Evolutionary conservation across 2,888 invertebrate species (phyloP), one percentile per base, ranked within the genome.

Genomic region (Drosophila infuscata): DNA sequence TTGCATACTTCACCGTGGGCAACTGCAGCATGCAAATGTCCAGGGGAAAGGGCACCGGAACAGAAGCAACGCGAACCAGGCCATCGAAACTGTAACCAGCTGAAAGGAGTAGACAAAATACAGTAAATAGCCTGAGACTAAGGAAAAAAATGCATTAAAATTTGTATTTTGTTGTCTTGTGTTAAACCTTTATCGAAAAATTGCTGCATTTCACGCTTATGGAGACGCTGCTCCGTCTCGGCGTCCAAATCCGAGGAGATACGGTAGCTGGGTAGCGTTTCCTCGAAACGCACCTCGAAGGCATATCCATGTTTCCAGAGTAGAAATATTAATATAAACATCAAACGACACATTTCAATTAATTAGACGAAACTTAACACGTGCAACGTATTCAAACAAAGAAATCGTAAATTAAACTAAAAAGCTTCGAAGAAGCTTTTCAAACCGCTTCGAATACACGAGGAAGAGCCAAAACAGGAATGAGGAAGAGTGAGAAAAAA

Each of bases 11-110:
- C 0, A 81, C 65, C 8, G 81, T 77, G 2, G 92, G 87, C 52
- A 94, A 85, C 49, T 92, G 82, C 64, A 94, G 91, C 46, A 94
- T 78, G 72, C 93, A 93, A 58, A 94, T 93, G 83, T 94, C 94
- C 83, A 91, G 84, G 7, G 94, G 93, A 83, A 92, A 93, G 33
- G 86, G 70, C 30, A 93, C 91, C 7, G 93, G 93, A 52, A 94
- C 88, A 15, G 92, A 92, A 63, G 91, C 91, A 32, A 92, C 83
- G 49, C 93, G 91, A 57, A 91, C 78, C 38, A 94, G 91, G 1
- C 93, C 93, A 79, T 92, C 90, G 38, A 94, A 93, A 7, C 91
- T 86, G 71, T 92, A 93, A 51, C 92, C 90, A 60, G 93, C 94
- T 94, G 74, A 38, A 91, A 91, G 53, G 9, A 17, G 25, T 15